Conservation (phyloP, 2,113 vertebrate genomes). For the Neogobius melanostomus region DNA sequence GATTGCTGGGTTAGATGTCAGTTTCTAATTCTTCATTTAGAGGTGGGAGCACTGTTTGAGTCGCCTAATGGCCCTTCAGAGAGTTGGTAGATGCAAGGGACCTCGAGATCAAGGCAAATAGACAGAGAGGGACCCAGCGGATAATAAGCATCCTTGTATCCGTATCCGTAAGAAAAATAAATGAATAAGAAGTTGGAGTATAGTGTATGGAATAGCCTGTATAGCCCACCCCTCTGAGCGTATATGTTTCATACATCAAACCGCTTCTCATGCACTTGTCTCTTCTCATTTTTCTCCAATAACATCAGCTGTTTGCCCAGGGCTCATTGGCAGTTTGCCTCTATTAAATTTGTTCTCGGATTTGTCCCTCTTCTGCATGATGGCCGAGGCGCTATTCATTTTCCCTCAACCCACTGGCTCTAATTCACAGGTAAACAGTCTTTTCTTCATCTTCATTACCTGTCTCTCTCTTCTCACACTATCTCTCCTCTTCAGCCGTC, state of each 20-base stretch:
- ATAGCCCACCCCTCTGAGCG: neutral
- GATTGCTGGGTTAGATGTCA: neutral
- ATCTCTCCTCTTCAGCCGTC: slow-evolving; percentile 37
- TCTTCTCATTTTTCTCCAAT: slow-evolving; percentile 45
- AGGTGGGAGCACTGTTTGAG: neutral
- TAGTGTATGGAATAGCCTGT: neutral
- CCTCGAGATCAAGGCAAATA: slow-evolving; percentile 29
- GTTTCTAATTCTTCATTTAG: slow-evolving; percentile 9
- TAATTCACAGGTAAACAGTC: slow-evolving; percentile 41
- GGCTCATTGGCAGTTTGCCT: slow-evolving; percentile 46
- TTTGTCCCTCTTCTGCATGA: slow-evolving; percentile 40
- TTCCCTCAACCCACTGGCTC: slow-evolving; percentile 7
- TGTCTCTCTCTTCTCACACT: slow-evolving; percentile 21
- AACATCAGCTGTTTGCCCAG: slow-evolving; percentile 43
- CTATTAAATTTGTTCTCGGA: slow-evolving; percentile 48
- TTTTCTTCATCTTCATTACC: slow-evolving; percentile 58
- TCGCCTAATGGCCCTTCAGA: slow-evolving; percentile 18
- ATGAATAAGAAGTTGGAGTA: slow-evolving; percentile 29
- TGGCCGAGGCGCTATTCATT: slow-evolving; percentile 17
- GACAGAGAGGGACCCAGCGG: slow-evolving; percentile 3
- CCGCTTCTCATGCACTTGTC: slow-evolving; percentile 28
- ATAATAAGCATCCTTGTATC: neutral
- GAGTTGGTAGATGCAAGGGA: slow-evolving; percentile 2
- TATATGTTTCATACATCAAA: slow-evolving; percentile 3
- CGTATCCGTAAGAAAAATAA: neutral